Base-by-base conservation (phyloP, 2,888 invertebrate genomes). In the Tetheella fluctuosa region DNA sequence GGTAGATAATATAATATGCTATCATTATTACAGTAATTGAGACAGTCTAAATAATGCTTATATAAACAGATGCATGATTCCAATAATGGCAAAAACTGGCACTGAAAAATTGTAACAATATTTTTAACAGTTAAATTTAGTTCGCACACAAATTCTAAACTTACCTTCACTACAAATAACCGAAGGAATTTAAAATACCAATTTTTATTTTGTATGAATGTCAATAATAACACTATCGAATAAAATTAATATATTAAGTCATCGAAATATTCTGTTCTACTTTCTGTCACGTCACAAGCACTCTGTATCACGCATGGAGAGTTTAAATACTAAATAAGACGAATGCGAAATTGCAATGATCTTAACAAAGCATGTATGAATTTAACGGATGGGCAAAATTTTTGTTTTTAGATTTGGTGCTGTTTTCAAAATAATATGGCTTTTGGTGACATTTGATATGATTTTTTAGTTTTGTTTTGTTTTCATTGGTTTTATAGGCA, bases 341-440 rank as follows among this genome's bases (percentile, higher is more conserved):
- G n/a, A n/a, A n/a, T 48, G 48, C 48, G 10, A 20, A 42, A 7
- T 48, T 42, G 17, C 15, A 1, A 17, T 4, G 8, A 17, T 20
- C 48, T 20, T 42, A 48, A 20, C 48, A 48, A 48, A 48, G 48
- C 48, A 48, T 48, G 48, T 48, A 20, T 48, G 20, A 20, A 48
- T 48, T 48, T 2, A 48, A 48, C 48, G 7, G 1, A 48, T 48
- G 48, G 20, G n/a, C 10, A 1, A 48, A 1, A 20, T 10, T 48
- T 48, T 48, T 1, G n/a, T 48, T 48, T 42, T 10, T 48, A n/a
- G 20, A n/a, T 20, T 48, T 48, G 48, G 20, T 48, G 48, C 48
- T 20, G 48, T 20, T 42, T 42, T 48, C 48, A 20, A 48, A 48
- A 48, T 48, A 48, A 48, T 48, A 10, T 20, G 48, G 48, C 48